Evolutionary conservation across 37 sponge, comb jelly and placozoan genomes (phyloP), one percentile per base, ranked within the genome.

Genomic region (Crambe crambe): DNA sequence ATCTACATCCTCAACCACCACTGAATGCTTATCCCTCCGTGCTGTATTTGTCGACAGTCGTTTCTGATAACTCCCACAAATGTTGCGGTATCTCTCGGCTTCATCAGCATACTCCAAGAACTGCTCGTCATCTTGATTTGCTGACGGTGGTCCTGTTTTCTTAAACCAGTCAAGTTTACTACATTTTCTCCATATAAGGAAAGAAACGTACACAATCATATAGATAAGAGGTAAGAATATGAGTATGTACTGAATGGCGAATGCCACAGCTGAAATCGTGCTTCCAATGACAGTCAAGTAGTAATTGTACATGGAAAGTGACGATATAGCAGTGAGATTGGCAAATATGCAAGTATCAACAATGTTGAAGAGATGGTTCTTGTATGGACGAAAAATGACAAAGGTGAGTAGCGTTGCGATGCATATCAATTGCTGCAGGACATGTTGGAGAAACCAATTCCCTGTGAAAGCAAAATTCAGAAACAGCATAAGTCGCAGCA

Each of bases 291-390:
- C 37, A 36, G 40, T 61, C 40, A 76, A 59, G 37, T 47, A 78
- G 35, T 44, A 67, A 41, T 80, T 90, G 44, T 73, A 81, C 82
- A 85, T 68, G 25, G 86, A 78, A 15, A 90, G 35, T 31, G 77
- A 9, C 30, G 42, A 72, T 36, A 90, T 77, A 57, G 58, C 59
- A 8, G 72, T 70, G 18, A 91, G 67, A 58, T 61, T 72, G 44
- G 75, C 31, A 56, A 86, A 91, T 32, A 91, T 83, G 21, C 58
- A 10, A 2, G 76, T 40, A 58, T 92, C 93, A 0, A 92, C 59
- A 1, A 64, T 43, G 56, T 92, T 92, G 68, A 71, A 58, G 38
- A 66, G 78, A 1, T 47, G 40, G 9, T 85, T 76, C 30, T 85
- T 76, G 74, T 92, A 92, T 2, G 93, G 93, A 32, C 70, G 88